These are phyloP conservation scores for Pedionomus torquatus DNA, from an alignment of 2,113 vertebrate species.

Conservation along the genomic window DNA sequence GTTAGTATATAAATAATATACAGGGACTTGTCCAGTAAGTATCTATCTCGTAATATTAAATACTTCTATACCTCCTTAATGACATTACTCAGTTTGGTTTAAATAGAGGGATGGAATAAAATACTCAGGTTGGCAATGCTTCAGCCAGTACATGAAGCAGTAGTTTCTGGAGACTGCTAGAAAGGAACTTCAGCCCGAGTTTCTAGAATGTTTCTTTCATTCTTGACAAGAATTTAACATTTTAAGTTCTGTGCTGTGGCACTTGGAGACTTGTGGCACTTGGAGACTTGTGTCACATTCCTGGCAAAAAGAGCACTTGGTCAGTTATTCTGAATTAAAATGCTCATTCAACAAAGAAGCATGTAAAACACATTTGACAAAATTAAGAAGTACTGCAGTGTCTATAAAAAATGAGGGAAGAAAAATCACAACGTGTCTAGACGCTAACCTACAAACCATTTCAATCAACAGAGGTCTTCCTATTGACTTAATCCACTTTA, in stretches of 20 bases:
- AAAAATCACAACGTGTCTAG: not conserved
- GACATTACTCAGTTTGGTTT: not conserved
- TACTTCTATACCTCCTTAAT: not conserved
- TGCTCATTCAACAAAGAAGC: not conserved
- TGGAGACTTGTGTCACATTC: not conserved
- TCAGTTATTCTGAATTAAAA: not conserved
- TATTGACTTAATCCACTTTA: not conserved
- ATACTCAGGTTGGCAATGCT: not conserved
- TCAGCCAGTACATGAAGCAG: not conserved
- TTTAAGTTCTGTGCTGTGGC: not conserved
- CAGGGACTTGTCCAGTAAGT: not conserved
- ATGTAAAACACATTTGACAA: not conserved
- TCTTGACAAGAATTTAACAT: not conserved
- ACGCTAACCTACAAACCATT: not conserved
- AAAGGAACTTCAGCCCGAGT: not conserved
- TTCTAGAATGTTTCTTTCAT: not conserved
- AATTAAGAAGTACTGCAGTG: not conserved
- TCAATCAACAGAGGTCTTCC: not conserved
- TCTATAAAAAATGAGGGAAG: not conserved
- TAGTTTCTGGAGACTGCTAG: not conserved
- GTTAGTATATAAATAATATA: not conserved
- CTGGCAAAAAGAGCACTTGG: not conserved
- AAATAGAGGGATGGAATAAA: not conserved
- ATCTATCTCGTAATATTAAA: not conserved
- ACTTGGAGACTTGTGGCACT: not conserved